phyloP scores from a whole-genome alignment of 1,140 invertebrate genomes.

The Acyrthosiphon pisum region DNA sequence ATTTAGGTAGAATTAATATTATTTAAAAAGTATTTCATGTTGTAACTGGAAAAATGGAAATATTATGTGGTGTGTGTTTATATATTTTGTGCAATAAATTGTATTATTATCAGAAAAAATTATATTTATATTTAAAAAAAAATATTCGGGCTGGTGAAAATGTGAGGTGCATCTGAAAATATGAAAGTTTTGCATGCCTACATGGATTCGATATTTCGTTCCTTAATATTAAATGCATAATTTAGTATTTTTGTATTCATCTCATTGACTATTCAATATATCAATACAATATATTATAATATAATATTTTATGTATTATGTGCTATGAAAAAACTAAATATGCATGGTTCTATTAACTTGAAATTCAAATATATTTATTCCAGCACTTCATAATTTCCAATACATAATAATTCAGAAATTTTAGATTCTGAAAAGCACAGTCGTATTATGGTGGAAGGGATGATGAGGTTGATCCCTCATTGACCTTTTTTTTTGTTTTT shows the following conservation, averaged over 20 bases:
- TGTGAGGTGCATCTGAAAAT: neutral
- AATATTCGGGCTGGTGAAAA: neutral
- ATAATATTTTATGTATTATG: neutral
- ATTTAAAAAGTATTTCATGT: neutral
- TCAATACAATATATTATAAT: neutral
- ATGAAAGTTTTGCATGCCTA: neutral
- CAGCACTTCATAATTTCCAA: neutral
- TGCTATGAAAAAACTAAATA: neutral
- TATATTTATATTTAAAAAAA: neutral
- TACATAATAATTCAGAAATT: neutral
- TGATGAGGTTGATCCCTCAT: neutral
- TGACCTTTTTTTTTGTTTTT: neutral
- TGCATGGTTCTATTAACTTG: neutral
- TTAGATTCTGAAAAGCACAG: neutral
- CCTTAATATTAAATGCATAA: slow-evolving; percentile 1
- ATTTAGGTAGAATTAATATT: neutral
- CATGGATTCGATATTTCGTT: neutral
- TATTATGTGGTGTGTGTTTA: neutral
- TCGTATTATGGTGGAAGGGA: neutral
- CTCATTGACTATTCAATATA: neutral
- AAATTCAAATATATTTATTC: neutral
- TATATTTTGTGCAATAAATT: neutral
- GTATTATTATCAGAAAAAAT: neutral
- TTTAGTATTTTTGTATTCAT: neutral
- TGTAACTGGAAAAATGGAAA: neutral